phyloP scores from a whole-genome alignment of 2,888 invertebrate genomes.

The Drosophila anceps region DNA sequence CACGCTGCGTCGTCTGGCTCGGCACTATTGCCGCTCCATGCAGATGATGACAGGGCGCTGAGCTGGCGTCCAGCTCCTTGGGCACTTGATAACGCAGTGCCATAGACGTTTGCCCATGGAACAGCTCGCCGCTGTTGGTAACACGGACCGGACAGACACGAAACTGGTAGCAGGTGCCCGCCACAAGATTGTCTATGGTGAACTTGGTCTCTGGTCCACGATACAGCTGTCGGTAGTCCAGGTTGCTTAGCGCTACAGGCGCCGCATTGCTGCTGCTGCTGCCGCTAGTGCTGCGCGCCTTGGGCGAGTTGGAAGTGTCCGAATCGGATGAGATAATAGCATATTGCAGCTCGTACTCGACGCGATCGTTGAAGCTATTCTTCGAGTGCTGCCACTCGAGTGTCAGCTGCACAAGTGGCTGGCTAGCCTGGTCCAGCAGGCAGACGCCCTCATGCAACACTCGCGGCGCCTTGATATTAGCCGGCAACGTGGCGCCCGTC shows the following conservation, averaged over 20 bases:
- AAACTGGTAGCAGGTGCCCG: slow-evolving; percentile 91
- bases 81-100: slow-evolving; percentile 86
- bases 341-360: slow-evolving; percentile 91
- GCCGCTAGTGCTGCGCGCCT: slow-evolving; percentile 52
- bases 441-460: slow-evolving; percentile 85
- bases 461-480: slow-evolving; percentile 90
- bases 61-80: slow-evolving; percentile 70
- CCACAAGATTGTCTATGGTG: slow-evolving; percentile 89
- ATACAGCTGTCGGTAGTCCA: slow-evolving; percentile 87
- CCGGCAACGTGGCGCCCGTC: slow-evolving; percentile 93
- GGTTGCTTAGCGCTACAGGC: slow-evolving; percentile 55
- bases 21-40: slow-evolving; percentile 53
- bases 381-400: slow-evolving; percentile 89
- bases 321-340: slow-evolving; percentile 85
- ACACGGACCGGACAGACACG: slow-evolving; percentile 92
- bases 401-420: slow-evolving; percentile 86
- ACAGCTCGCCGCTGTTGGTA: slow-evolving; percentile 87
- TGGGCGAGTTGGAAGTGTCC: slow-evolving; percentile 45
- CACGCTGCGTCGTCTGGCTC: slow-evolving; percentile 73
- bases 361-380: slow-evolving; percentile 88
- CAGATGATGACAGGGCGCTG: slow-evolving; percentile 63
- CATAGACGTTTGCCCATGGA: slow-evolving; percentile 89
- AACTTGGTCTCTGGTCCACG: slow-evolving; percentile 88
- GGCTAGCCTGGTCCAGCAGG: slow-evolving; percentile 81
- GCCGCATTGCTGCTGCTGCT: slow-evolving; percentile 32